Conservation (phyloP, 2,797 vertebrate species). For the Labroides dimidiatus region DNA sequence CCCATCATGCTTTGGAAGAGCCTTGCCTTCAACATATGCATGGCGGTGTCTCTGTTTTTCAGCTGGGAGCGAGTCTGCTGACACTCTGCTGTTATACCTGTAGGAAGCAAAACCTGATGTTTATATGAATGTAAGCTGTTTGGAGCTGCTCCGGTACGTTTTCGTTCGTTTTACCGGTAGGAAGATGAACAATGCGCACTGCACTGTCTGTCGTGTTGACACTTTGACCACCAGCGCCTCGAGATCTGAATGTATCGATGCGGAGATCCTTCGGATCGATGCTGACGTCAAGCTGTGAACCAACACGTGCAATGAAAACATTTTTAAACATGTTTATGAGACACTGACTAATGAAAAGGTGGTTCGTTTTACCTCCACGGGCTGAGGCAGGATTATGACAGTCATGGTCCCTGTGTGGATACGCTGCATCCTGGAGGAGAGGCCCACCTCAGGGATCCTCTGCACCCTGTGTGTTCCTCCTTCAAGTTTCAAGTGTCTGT, state of each 20-base stretch:
- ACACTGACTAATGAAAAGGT: neutral
- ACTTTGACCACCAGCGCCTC: constrained; percentile 93
- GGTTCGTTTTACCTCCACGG: constrained; percentile 84
- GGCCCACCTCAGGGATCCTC: constrained; percentile 92
- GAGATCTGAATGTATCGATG: constrained; percentile 92
- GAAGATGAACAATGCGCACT: constrained; percentile 91
- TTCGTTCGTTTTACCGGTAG: constrained; percentile 84
- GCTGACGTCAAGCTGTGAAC: constrained; percentile 87
- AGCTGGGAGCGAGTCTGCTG: constrained; percentile 95
- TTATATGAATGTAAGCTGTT: neutral
- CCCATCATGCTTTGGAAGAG: constrained; percentile 88
- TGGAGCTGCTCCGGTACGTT: neutral
- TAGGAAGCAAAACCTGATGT: too few relatives aligned
- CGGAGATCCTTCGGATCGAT: constrained; percentile 90
- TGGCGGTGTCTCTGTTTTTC: constrained; percentile 89
- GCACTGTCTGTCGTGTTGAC: constrained; percentile 97
- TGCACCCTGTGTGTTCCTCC: constrained; percentile 95
- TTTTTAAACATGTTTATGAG: neutral
- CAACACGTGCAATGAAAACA: too few relatives aligned
- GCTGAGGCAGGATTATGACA: constrained; percentile 92
- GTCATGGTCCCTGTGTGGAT: constrained; percentile 98
- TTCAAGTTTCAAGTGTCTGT: constrained; percentile 91
- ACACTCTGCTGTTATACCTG: constrained; percentile 90
- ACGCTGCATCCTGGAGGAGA: constrained; percentile 96
- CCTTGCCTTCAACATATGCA: constrained; percentile 86